Evolutionary conservation across 1,140 invertebrate genomes (phyloP).

Genomic region (Cryptotermes secundus): DNA sequence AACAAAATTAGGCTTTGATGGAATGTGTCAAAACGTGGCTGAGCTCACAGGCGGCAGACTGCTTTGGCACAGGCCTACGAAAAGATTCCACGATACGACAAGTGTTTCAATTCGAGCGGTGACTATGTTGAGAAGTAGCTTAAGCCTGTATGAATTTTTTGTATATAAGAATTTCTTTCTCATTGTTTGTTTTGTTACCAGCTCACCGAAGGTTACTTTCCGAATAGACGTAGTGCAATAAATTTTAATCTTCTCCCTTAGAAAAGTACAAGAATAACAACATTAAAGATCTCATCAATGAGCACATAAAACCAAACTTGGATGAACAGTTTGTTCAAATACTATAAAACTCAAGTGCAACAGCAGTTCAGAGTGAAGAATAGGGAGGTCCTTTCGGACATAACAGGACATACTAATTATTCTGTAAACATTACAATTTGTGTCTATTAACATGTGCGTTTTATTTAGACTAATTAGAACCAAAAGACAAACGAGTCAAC

Average conservation of each 20-base stretch:
- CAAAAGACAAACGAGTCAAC: slow-evolving; percentile 3
- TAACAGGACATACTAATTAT: neutral
- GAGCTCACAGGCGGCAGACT: too few species aligned
- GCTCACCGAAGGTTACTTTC: too few species aligned
- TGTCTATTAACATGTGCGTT: neutral
- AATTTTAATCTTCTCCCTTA: neutral
- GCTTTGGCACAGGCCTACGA: too few species aligned
- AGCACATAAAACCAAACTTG: neutral
- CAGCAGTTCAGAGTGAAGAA: neutral
- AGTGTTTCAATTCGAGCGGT: too few species aligned
- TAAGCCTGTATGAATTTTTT: too few species aligned
- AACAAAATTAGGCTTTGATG: too few species aligned
- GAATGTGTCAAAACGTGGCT: too few species aligned
- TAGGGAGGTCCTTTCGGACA: neutral
- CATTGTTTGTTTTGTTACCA: too few species aligned
- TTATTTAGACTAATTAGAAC: slow-evolving; percentile 16
- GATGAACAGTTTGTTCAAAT: neutral
- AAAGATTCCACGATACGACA: too few species aligned
- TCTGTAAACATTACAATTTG: neutral
- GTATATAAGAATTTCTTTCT: too few species aligned
- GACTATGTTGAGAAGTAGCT: too few species aligned
- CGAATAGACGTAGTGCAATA: neutral
- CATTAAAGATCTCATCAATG: too few species aligned
- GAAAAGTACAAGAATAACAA: neutral
- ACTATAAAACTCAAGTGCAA: neutral